phyloP scores from a whole-genome alignment of 2,797 vertebrate genomes.

The Lateolabrax maculatus region DNA sequence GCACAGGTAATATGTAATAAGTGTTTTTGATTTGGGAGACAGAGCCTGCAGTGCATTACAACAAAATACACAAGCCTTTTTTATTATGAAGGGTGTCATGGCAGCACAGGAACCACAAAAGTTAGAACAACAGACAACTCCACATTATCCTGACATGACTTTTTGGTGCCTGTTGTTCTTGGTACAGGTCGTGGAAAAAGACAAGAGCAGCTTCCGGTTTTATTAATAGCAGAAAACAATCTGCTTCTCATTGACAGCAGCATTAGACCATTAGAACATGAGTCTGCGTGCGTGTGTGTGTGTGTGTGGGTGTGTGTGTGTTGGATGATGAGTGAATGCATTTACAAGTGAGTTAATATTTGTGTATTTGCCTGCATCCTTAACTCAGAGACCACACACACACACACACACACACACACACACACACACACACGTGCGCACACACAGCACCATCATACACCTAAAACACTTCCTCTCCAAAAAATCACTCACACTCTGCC shows the following conservation, averaged over 20 bases:
- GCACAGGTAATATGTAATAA: not conserved
- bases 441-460: not conserved
- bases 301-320: slow-evolving; percentile 7
- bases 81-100: not conserved
- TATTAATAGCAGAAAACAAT: slow-evolving; percentile 25
- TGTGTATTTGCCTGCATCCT: slow-evolving; percentile 38
- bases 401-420: slow-evolving; percentile 20
- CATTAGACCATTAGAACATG: slow-evolving; percentile 9
- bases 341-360: slow-evolving; percentile 45
- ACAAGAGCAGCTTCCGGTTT: slow-evolving; percentile 11
- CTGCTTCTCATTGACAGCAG: slow-evolving; percentile 35
- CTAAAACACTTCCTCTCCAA: slow-evolving; percentile 13
- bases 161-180: slow-evolving; percentile 9
- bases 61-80: not conserved
- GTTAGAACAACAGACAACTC: not conserved
- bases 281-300: not conserved
- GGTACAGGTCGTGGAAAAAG: slow-evolving; percentile 19
- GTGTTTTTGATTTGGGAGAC: not conserved
- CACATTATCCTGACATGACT: not conserved
- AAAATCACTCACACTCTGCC: slow-evolving; percentile 23
- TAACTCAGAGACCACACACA: slow-evolving; percentile 42
- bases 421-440: no score
- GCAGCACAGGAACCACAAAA: slow-evolving; percentile 10
- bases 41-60: slow-evolving; percentile 3
- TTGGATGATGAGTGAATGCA: slow-evolving; percentile 28